Conservation (phyloP, 1,140 invertebrate genomes). For the Drosophila navojoa region DNA sequence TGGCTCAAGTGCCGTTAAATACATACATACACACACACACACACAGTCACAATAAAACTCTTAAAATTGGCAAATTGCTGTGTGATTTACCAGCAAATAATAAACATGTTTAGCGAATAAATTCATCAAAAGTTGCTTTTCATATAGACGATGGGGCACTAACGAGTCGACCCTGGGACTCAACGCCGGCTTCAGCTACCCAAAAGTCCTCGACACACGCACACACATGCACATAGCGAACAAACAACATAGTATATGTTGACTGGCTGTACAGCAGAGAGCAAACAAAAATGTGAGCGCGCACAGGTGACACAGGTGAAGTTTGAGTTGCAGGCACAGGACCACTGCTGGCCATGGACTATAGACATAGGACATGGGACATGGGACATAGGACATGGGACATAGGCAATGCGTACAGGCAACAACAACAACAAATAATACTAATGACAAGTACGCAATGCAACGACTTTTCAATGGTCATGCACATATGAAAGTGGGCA, state of each 20-base stretch:
- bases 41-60: constrained; percentile 34
- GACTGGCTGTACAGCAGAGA: constrained; percentile 37
- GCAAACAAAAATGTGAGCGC: constrained; percentile 69
- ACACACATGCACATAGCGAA: constrained; percentile 15
- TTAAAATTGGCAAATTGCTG: constrained; percentile 80
- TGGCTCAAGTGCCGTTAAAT: constrained; percentile 7
- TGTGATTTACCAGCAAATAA: constrained; percentile 81
- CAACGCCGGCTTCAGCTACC: constrained; percentile 5
- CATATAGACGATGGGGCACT: constrained; percentile 61
- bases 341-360: no score
- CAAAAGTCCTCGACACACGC: constrained; percentile 18
- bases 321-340: no score
- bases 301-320: constrained; percentile 55
- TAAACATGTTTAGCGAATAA: constrained; percentile 81
- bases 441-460: constrained; percentile 45
- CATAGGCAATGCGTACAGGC: constrained; percentile 11
- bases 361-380: no score
- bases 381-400: neutral
- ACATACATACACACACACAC: constrained; percentile 8
- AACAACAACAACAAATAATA: constrained; percentile 52
- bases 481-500: constrained; percentile 23
- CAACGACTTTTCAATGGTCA: constrained; percentile 35
- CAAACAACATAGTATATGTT: constrained; percentile 5
- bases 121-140: constrained; percentile 76
- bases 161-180: constrained; percentile 53